Base-by-base conservation (phyloP, 64 coral and sea anemone genomes). In the Hydrozoanthus tunicans region DNA sequence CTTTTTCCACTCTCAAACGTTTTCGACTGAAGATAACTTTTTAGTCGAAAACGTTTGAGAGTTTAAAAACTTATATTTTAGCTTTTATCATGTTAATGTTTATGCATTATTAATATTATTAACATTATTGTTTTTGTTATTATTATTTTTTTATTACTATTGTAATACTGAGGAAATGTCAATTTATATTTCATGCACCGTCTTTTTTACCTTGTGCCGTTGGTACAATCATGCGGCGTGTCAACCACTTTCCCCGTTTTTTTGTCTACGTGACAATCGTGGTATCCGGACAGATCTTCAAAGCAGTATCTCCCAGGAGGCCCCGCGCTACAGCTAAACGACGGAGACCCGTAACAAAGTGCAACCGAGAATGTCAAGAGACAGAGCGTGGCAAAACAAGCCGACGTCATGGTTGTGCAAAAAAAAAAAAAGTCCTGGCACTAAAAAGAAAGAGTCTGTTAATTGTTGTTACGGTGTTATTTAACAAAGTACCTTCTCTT, bases 281-380 rank as follows among this genome's bases (percentile, higher is more conserved):
- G 84, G 11, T 88, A 74, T 6, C 84, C 84, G 1, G 69, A 73
- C 3, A 88, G 12, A 69, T 88, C 84, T 14, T 75, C 69, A 59
- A 58, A 88, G 17, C 84, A 88, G 11, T 74, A 88, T 88, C 7
- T 75, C 55, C 84, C 84, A 73, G 84, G 84, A 88, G 84, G 69
- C 55, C 68, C 84, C 13, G 55, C 84, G 68, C 6, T 11, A 75
- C 84, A 88, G 55, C 84, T 88, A 69, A 88, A 88, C 12, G 62
- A 53, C 7, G 82, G 6, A 9, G 14, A 20, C 23, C 23, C 84
- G 27, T 75, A 58, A 75, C 84, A 88, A 67, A 74, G 15, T 14
- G 69, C 25, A 7, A 59, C 4, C 8, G 67, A 60, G 11, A 26
- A 51, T 23, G 25, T 60, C 69, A 88, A 24, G 11, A 88, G 9